A percentile compares a stretch with the other conserved stretches of the same genome.
Conservation (phyloP, 2,888 invertebrate species). For the Phasia obesa region DNA sequence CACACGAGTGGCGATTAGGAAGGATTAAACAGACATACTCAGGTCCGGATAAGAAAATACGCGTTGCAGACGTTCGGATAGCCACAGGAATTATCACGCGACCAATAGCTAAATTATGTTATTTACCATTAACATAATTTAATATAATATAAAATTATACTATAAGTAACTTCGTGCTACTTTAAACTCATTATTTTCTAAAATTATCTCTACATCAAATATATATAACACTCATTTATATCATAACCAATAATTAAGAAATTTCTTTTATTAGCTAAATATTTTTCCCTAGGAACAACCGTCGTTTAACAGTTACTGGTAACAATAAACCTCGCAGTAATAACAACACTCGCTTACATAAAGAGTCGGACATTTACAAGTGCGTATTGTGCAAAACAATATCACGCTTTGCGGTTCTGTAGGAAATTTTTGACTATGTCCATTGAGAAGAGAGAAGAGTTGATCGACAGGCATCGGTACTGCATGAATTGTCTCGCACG, state of each 20-base stretch:
- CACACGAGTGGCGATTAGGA: slow-evolving; percentile 41
- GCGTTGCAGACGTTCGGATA: background rate
- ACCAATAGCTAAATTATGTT: background rate
- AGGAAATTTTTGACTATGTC: background rate
- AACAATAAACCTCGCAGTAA: background rate
- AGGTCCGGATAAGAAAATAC: slow-evolving; percentile 14
- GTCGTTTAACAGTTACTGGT: background rate
- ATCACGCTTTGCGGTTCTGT: background rate
- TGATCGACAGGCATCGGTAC: background rate
- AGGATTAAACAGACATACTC: background rate
- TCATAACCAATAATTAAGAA: background rate
- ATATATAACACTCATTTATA: background rate
- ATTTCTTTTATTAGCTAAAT: background rate
- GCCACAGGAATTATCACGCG: background rate
- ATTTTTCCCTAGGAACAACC: background rate
- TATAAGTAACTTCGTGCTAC: background rate
- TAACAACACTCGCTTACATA: background rate
- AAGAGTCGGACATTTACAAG: background rate
- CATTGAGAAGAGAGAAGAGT: background rate
- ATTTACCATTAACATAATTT: background rate
- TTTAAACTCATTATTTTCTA: background rate
- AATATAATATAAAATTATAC: background rate
- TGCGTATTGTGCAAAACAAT: background rate
- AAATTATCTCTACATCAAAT: background rate
- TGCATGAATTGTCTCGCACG: slow-evolving; percentile 30